Evolutionary conservation across 2,797 vertebrate species (phyloP), one percentile per base, ranked within the genome.

Genomic region (Semotilus atromaculatus): DNA sequence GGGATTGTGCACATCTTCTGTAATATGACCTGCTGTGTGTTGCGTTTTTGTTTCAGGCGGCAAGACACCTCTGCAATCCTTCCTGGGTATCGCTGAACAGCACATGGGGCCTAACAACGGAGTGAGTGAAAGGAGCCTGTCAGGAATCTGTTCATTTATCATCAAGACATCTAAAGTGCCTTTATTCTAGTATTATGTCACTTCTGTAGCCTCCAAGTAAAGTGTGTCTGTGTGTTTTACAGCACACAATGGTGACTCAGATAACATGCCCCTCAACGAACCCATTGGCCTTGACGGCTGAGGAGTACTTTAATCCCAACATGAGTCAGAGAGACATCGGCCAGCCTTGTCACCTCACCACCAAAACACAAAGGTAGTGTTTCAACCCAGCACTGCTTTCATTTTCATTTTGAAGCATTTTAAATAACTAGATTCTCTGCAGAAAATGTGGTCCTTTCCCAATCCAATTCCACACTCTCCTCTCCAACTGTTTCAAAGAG

Each of bases 81-180:
- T 99, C 91, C 95, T 99, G 58, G 98, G 98, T 84, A 98, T 99
- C 7, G 98, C 98, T 0, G 98, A 99, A 90, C 98, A 99, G 92
- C 98, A 99, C 2, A 95, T 99, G 91, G 98, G 97, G 34, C 96
- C 97, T 68, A 97, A 97, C 92, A 98, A 98, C 0, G 96, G 95
- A 92, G 98, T 99, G 90, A 97, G 97, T 91, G n/a, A 78, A 38
- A 34, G 4, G 70, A 82, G 19, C 34, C 34, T 66, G 31, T 38
- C 23, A 36, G 34, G 21, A 48, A 73, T 60, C 18, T 26, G 31
- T 38, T 66, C 5, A 68, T 67, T 80, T 80, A 67, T 67, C 18
- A 29, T 60, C 38, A 53, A 76, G 21, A 75, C 78, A 66, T 62
- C 38, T 73, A 34, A 68, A 83, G n/a, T 43, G 48, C 62, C 21